A percentile compares a stretch with the other conserved stretches of the same genome.
Conservation (phyloP, 2,113 vertebrate genomes). For the Ranitomeya variabilis region DNA sequence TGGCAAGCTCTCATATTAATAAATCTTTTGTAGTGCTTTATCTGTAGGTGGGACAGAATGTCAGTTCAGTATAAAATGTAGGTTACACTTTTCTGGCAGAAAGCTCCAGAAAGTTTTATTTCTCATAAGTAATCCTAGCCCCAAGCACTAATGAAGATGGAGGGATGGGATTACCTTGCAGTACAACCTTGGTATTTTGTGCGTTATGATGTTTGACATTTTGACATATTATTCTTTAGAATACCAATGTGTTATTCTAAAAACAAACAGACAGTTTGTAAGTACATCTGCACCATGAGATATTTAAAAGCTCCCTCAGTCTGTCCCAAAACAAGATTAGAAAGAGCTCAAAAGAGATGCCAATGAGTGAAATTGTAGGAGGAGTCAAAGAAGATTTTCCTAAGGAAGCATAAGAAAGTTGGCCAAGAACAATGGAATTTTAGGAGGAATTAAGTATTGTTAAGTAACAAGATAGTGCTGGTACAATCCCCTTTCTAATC, state of each 20-base stretch:
- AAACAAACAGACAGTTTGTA: slow-evolving; percentile 40
- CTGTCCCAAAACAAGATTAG: slow-evolving; percentile 31
- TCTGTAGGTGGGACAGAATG: slow-evolving; percentile 20
- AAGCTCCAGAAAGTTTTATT: slow-evolving; percentile 48
- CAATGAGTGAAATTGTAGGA: slow-evolving; percentile 22
- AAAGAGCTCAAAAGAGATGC: slow-evolving; percentile 25
- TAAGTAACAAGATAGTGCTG: slow-evolving; percentile 50
- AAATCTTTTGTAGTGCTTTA: neutral
- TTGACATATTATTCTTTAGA: slow-evolving; percentile 58
- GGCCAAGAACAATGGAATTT: slow-evolving; percentile 43
- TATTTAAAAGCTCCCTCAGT: slow-evolving; percentile 37
- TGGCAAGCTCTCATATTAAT: slow-evolving; percentile 10
- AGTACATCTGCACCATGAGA: slow-evolving; percentile 25
- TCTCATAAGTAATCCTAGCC: slow-evolving; percentile 56
- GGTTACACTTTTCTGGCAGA: slow-evolving; percentile 51
- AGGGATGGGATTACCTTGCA: slow-evolving; percentile 55
- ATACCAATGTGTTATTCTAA: slow-evolving; percentile 44
- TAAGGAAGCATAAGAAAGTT: slow-evolving; percentile 33
- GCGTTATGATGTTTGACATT: slow-evolving; percentile 53
- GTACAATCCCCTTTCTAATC: slow-evolving; percentile 48
- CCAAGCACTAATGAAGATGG: slow-evolving; percentile 56
- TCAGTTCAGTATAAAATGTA: slow-evolving; percentile 36
- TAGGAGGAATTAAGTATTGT: slow-evolving; percentile 46
- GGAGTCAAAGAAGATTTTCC: slow-evolving; percentile 36
- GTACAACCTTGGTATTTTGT: slow-evolving; percentile 48